A percentile compares a stretch with the other conserved stretches of the same genome.
Evolutionary conservation across 2,797 vertebrate genomes (phyloP).

Genomic region (Labeo calbasu): DNA sequence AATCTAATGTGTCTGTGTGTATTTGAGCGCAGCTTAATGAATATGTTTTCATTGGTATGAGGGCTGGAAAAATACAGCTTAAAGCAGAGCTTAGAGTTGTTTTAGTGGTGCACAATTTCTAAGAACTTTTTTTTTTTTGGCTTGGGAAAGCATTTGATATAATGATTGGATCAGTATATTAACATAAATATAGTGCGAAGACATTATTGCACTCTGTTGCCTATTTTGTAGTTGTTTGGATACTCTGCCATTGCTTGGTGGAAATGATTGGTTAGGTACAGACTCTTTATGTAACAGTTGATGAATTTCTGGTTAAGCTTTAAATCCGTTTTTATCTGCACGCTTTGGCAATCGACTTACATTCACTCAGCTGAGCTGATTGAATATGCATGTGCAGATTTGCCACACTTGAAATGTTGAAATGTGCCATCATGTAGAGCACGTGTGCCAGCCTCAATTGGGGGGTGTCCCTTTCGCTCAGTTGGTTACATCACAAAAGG

Average conservation of each 20-base stretch:
- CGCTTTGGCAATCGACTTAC: constrained; percentile 39
- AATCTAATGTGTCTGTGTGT: constrained; percentile 52
- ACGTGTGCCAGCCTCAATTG: constrained; percentile 62
- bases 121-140: background rate
- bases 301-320: constrained; percentile 61
- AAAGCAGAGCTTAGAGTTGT: background rate
- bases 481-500: constrained; percentile 62
- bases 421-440: constrained; percentile 52
- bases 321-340: constrained; percentile 64
- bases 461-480: constrained; percentile 36
- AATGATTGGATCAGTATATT: constrained; percentile 19
- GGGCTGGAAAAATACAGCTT: background rate
- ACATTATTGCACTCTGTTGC: background rate
- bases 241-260: constrained; percentile 37
- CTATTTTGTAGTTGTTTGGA: background rate
- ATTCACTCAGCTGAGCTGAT: constrained; percentile 57
- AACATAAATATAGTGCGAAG: background rate
- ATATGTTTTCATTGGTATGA: constrained; percentile 17
- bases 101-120: background rate
- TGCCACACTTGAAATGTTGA: constrained; percentile 59
- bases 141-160: background rate
- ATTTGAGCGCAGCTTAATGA: constrained; percentile 23
- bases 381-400: constrained; percentile 58
- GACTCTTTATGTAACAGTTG: constrained; percentile 36
- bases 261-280: constrained; percentile 63